A percentile compares a stretch with the other conserved stretches of the same genome.
These are phyloP conservation scores for Sminthurides bifidus DNA, from an alignment of 1,140 invertebrate species.

Conservation along the genomic window DNA sequence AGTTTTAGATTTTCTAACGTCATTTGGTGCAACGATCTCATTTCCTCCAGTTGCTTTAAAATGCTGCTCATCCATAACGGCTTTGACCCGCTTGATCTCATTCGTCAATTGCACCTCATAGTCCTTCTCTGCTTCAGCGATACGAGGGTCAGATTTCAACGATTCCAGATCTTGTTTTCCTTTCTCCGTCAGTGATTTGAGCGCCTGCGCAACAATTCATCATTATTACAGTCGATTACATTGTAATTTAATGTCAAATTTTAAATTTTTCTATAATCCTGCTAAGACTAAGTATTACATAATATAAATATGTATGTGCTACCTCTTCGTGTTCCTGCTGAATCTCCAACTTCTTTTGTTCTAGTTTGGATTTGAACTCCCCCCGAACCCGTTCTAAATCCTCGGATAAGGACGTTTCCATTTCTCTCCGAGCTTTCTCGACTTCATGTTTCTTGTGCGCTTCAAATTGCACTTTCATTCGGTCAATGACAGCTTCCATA, in stretches of 20 bases:
- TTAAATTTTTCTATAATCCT: too few species aligned
- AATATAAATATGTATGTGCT: too few species aligned
- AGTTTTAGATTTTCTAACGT: neutral
- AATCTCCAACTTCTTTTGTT: conserved; percentile 8
- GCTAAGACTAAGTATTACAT: too few species aligned
- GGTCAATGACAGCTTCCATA: neutral
- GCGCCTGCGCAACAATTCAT: too few species aligned
- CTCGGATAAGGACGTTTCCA: conserved; percentile 5
- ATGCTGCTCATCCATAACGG: neutral
- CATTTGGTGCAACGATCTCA: neutral
- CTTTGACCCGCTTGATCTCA: conserved; percentile 7
- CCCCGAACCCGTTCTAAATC: conserved; percentile 9
- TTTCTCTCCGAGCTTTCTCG: conserved; percentile 3
- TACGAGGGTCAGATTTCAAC: conserved; percentile 5
- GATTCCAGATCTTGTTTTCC: neutral
- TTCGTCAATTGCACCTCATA: conserved; percentile 4
- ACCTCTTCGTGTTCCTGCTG: neutral
- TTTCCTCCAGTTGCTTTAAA: neutral
- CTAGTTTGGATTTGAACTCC: conserved; percentile 14
- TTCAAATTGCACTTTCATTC: conserved; percentile 7
- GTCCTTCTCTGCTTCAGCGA: conserved; percentile 6
- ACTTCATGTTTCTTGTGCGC: conserved; percentile 5
- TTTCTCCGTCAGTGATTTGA: neutral
- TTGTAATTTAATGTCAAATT: too few species aligned
- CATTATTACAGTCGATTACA: too few species aligned